Percentiles rank a stretch among this genome's conserved stretches.
phyloP scores from a whole-genome alignment of 2,888 invertebrate genomes.

The Eucera pruinosa region DNA sequence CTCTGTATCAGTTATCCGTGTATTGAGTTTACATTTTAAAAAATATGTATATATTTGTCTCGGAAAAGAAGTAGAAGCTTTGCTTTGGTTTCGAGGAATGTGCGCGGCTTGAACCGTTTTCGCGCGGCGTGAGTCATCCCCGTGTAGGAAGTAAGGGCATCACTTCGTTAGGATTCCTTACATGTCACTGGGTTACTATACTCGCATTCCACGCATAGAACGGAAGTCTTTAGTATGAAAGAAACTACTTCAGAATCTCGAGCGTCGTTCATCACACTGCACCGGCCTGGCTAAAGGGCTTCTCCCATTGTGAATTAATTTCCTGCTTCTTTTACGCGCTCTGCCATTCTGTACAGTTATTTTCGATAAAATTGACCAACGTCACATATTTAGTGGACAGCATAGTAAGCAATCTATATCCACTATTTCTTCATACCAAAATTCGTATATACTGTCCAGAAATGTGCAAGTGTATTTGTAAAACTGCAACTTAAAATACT shows the following conservation, averaged over 20 bases:
- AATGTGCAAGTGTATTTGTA: no score
- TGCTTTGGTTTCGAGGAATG: not conserved
- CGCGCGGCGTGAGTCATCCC: conserved; percentile 46
- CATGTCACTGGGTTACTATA: conserved; percentile 69
- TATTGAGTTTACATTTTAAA: no score
- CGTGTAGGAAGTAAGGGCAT: conserved; percentile 58
- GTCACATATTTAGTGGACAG: not conserved
- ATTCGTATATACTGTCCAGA: no score
- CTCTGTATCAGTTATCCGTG: no score
- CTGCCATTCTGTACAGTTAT: conserved; percentile 11
- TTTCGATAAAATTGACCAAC: conserved; percentile 5
- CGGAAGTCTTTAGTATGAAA: conserved; percentile 65
- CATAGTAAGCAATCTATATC: no score
- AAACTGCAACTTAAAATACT: no score
- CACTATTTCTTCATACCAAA: no score
- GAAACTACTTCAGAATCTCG: conserved; percentile 64
- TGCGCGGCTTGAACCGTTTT: conserved; percentile 25
- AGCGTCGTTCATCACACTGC: conserved; percentile 40
- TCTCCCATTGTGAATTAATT: conserved; percentile 57
- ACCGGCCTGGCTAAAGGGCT: conserved; percentile 40
- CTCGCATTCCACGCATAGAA: conserved; percentile 67
- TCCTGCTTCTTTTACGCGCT: conserved; percentile 31
- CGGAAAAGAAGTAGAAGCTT: not conserved
- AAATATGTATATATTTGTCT: no score
- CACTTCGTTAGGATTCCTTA: conserved; percentile 66